These are phyloP conservation scores for Pseudonaja textilis DNA, from an alignment of 2,113 vertebrate species.

Conservation along the genomic window DNA sequence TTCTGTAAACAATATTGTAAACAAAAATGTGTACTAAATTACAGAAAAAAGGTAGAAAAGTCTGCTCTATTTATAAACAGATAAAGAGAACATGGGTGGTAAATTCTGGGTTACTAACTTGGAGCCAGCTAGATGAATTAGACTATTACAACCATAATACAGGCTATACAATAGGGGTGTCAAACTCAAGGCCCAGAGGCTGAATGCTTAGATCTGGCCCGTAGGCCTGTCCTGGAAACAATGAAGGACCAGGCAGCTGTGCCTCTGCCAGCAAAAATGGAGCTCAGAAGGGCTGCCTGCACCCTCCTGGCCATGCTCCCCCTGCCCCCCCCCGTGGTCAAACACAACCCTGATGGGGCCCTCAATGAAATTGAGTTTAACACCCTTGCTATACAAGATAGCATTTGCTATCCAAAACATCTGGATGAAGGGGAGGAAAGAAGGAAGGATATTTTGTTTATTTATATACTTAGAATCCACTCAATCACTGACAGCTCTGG, in stretches of 20 bases:
- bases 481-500: neutral
- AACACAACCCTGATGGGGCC: no score
- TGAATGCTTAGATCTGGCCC: no score
- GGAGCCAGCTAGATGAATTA: neutral
- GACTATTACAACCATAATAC: neutral
- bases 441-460: neutral
- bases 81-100: neutral
- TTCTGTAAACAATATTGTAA: neutral
- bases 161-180: neutral
- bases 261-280: no score
- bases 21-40: neutral
- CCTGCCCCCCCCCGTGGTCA: no score
- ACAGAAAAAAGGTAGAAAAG: neutral
- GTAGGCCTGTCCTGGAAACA: no score
- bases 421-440: neutral
- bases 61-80: neutral
- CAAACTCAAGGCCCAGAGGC: no score
- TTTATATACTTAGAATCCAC: neutral
- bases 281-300: no score
- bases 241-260: no score
- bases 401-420: neutral
- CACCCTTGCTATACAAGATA: neutral
- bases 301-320: no score
- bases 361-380: no score
- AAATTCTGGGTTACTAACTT: neutral